Evolutionary conservation across 2,797 vertebrate genomes (phyloP), one percentile per base, ranked within the genome.

Genomic region (Diglossa cyanea): DNA sequence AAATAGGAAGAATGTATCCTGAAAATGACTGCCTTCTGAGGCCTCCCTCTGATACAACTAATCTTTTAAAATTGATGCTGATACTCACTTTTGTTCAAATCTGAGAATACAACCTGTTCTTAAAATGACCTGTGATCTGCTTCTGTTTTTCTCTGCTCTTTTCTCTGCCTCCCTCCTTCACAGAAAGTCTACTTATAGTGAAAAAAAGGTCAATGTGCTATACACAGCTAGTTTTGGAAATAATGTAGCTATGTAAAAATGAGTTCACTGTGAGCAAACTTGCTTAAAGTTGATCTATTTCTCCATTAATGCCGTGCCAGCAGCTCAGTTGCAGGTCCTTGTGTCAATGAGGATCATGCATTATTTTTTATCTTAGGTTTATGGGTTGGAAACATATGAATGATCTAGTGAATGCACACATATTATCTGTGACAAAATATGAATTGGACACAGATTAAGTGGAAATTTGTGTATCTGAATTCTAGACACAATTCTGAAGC

Each of bases 61-160:
- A 92, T 93, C 80, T 90, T 93, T 88, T 90, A 82, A 93, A 93
- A 96, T 88, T 71, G 80, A 42, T 94, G 73, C 48, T 86, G 61
- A 62, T 91, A 24, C 25, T 57, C n/a, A 47, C 31, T 90, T 93
- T 78, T 88, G 44, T 60, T 90, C 24, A 71, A 76, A 84, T 66
- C 63, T 81, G 42, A 25, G 74, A 76, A 71, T 86, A 92, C 81
- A 90, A 50, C 28, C 45, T 81, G 16, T 81, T 90, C 31, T 78
- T 28, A 63, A 0, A 4, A 28, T 70, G 88, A 84, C 73, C 79
- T 95, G 9, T 28, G 44, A 78, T 74, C 71, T 78, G 11, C 26
- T 84, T 55, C 54, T 44, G 20, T 19, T 87, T 90, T 74, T 39
- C 24, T 80, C 39, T 84, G 17, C 7, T 66, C 28, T 74, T 84